Conservation (phyloP, 53 echinoderm and acorn worm genomes). For the Echinarachnius parma region DNA sequence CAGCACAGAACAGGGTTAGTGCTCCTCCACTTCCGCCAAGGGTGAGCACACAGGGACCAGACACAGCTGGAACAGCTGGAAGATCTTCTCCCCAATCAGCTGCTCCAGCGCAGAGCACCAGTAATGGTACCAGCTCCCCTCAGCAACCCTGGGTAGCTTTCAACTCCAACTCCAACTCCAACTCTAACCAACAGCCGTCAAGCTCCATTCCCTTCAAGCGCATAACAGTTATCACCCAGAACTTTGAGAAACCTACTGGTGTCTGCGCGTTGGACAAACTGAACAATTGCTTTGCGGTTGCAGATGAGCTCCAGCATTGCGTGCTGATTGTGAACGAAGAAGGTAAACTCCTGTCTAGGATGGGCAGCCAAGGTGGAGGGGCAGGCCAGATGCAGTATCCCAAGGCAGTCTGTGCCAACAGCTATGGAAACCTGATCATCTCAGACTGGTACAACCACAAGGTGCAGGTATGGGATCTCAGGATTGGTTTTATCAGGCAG, state of each 20-base stretch:
- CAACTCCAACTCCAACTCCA: conserved; percentile 21
- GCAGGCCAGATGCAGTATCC: conserved; percentile 84
- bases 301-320: conserved; percentile 83
- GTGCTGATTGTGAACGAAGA: conserved; percentile 70
- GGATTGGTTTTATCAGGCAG: conserved; percentile 61
- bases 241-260: conserved; percentile 84
- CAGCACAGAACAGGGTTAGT: background rate
- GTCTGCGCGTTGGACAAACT: conserved; percentile 63
- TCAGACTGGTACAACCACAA: conserved; percentile 87
- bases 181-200: background rate
- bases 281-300: conserved; percentile 67
- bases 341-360: conserved; percentile 65
- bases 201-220: conserved; percentile 5
- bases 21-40: conserved; percentile 41
- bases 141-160: conserved; percentile 54
- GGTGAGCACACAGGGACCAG: conserved; percentile 3
- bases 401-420: conserved; percentile 69
- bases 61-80: background rate
- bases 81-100: conserved; percentile 16
- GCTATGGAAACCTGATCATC: conserved; percentile 64
- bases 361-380: conserved; percentile 74
- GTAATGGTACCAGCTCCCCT: background rate
- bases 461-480: conserved; percentile 86
- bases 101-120: conserved; percentile 6
- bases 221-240: conserved; percentile 37